These are phyloP conservation scores for Callithrix jacchus DNA, from an alignment of 2,113 vertebrate species.

Conservation along the genomic window DNA sequence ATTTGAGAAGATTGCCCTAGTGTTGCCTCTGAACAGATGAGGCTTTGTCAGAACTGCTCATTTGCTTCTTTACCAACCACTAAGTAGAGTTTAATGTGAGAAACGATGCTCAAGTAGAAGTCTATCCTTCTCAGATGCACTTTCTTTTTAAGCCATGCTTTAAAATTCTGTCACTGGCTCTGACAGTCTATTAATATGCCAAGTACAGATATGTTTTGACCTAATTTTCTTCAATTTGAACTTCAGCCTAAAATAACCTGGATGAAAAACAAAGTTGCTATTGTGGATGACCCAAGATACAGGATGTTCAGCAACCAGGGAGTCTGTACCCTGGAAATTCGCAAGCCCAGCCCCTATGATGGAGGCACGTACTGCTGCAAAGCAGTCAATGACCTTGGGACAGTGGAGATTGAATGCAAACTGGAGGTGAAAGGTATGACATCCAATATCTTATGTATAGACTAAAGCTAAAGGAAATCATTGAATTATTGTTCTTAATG, in stretches of 20 bases:
- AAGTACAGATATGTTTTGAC: background rate
- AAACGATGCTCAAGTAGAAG: background rate
- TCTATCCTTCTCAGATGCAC: background rate
- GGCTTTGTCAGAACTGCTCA: background rate
- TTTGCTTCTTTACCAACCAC: background rate
- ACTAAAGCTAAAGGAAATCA: background rate
- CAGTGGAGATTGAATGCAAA: conserved; percentile 96
- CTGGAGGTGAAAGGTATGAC: conserved; percentile 97
- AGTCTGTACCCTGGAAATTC: conserved; percentile 96
- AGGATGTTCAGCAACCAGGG: conserved; percentile 98
- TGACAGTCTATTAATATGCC: background rate
- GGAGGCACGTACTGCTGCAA: conserved; percentile 94
- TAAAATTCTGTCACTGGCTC: background rate
- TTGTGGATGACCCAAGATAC: conserved; percentile 94
- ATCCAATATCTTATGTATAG: background rate
- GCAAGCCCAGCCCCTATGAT: conserved; percentile 96
- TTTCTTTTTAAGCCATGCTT: conserved; percentile 11
- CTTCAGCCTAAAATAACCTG: conserved; percentile 95
- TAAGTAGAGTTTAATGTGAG: background rate
- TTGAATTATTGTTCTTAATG: background rate
- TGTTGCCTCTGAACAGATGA: background rate
- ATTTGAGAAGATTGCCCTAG: background rate
- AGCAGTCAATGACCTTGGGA: conserved; percentile 93
- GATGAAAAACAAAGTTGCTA: conserved; percentile 97
- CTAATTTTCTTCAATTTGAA: conserved; percentile 32